These are phyloP conservation scores for Erythrolamprus reginae DNA, from an alignment of 2,113 vertebrate genomes.

Conservation along the genomic window DNA sequence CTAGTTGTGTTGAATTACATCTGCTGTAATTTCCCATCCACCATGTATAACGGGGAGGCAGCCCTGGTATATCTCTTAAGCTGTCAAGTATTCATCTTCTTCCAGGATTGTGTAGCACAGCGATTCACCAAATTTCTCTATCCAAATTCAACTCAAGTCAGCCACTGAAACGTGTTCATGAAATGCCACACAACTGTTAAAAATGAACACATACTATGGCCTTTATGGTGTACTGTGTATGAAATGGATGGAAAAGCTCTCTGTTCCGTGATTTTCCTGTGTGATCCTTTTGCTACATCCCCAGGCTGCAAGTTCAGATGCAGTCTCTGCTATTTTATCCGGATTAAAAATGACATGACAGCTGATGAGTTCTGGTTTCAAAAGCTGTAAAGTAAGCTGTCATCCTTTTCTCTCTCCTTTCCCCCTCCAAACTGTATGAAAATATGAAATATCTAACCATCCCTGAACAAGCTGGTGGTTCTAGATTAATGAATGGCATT, in stretches of 20 bases:
- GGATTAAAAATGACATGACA: slow-evolving; percentile 67
- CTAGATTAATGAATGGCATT: slow-evolving; percentile 73
- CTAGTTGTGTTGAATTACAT: background rate
- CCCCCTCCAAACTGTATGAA: slow-evolving; percentile 45
- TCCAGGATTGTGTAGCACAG: background rate
- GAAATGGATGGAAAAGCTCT: background rate
- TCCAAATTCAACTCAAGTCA: background rate
- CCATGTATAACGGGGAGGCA: background rate
- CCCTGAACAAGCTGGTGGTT: slow-evolving; percentile 65
- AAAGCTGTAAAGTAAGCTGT: slow-evolving; percentile 65
- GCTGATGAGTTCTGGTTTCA: slow-evolving; percentile 52
- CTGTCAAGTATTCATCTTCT: background rate
- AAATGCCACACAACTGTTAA: slow-evolving; percentile 21
- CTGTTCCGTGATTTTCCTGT: background rate
- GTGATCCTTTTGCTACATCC: slow-evolving; percentile 21
- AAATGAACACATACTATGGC: background rate
- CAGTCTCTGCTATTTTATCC: slow-evolving; percentile 58
- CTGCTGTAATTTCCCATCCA: background rate
- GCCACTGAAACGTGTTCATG: background rate
- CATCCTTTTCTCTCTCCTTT: slow-evolving; percentile 42
- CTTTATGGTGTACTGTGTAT: background rate
- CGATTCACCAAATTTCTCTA: background rate
- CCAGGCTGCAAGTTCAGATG: slow-evolving; percentile 40
- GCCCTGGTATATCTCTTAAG: background rate
- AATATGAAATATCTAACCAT: slow-evolving; percentile 67